These are phyloP conservation scores for Lepidochrysops patricia DNA, from an alignment of 2,888 invertebrate genomes.

Conservation along the genomic window DNA sequence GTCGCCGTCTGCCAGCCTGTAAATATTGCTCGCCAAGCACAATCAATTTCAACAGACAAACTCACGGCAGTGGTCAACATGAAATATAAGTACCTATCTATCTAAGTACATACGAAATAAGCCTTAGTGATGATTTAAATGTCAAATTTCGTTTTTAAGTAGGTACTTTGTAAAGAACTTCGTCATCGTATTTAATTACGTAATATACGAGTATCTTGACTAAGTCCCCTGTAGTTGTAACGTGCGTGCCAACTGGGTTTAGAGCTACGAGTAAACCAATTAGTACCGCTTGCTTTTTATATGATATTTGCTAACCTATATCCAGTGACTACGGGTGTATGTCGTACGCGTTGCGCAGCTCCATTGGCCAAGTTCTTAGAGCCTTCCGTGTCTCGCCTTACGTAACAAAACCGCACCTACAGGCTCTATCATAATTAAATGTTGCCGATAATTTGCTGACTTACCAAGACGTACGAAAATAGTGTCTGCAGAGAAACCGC, in stretches of 20 bases:
- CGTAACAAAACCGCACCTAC: slow-evolving; percentile 26
- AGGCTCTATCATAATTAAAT: slow-evolving; percentile 21
- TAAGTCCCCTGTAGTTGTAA: too few relatives aligned
- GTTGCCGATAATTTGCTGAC: slow-evolving; percentile 30
- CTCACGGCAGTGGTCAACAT: too few relatives aligned
- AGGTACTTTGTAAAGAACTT: neutral
- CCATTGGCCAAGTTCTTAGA: slow-evolving; percentile 60
- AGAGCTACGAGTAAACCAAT: neutral
- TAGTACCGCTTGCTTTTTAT: neutral
- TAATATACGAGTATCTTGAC: too few relatives aligned
- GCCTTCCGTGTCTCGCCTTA: slow-evolving; percentile 58
- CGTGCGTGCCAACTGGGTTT: neutral
- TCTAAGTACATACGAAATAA: too few relatives aligned
- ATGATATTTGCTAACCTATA: neutral
- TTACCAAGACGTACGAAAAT: slow-evolving; percentile 14
- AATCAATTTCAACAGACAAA: too few relatives aligned
- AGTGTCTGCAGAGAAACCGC: neutral
- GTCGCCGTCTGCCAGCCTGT: too few relatives aligned
- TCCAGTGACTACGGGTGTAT: neutral
- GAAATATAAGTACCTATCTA: too few relatives aligned
- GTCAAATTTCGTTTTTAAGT: too few relatives aligned
- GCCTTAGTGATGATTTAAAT: too few relatives aligned
- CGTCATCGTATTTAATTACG: too few relatives aligned
- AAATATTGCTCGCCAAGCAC: too few relatives aligned
- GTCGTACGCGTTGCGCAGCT: slow-evolving; percentile 32